Conservation (phyloP, 2,888 invertebrate genomes). For the Dione vanillae region DNA sequence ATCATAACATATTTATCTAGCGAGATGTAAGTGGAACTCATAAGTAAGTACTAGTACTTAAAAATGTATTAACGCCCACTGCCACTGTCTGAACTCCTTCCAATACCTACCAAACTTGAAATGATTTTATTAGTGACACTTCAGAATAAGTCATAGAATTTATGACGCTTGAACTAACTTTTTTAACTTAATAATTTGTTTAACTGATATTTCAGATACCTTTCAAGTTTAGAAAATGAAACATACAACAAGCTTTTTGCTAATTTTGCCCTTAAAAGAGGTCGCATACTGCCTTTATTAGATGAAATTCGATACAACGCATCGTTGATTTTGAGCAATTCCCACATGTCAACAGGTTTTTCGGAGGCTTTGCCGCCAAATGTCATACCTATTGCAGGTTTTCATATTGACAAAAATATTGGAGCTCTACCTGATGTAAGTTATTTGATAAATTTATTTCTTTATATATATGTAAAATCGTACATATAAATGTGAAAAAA, state of each 20-base stretch:
- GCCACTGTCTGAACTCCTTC: too few species aligned
- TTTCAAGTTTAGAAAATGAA: slow-evolving; percentile 27
- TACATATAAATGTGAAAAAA: too few species aligned
- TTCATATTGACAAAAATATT: slow-evolving; percentile 58
- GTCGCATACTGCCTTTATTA: slow-evolving; percentile 47
- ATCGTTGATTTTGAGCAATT: slow-evolving; percentile 52
- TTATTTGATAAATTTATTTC: neutral
- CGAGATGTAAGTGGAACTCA: too few species aligned
- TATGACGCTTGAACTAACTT: too few species aligned
- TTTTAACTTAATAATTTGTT: too few species aligned
- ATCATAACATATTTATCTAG: too few species aligned
- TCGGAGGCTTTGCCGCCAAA: slow-evolving; percentile 58
- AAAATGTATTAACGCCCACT: too few species aligned
- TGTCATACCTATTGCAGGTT: slow-evolving; percentile 62
- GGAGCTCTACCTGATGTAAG: slow-evolving; percentile 61
- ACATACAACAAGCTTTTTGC: slow-evolving; percentile 41
- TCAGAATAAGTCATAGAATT: too few species aligned
- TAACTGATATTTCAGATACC: slow-evolving; percentile 19
- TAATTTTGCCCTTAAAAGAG: slow-evolving; percentile 43
- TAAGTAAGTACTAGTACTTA: too few species aligned
- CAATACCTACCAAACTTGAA: too few species aligned
- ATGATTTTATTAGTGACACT: too few species aligned
- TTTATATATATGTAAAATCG: too few species aligned
- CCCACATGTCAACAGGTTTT: slow-evolving; percentile 50
- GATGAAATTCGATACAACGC: slow-evolving; percentile 50